Evolutionary conservation across 2,797 vertebrate genomes (phyloP).

Genomic region (Hyperoplus immaculatus): DNA sequence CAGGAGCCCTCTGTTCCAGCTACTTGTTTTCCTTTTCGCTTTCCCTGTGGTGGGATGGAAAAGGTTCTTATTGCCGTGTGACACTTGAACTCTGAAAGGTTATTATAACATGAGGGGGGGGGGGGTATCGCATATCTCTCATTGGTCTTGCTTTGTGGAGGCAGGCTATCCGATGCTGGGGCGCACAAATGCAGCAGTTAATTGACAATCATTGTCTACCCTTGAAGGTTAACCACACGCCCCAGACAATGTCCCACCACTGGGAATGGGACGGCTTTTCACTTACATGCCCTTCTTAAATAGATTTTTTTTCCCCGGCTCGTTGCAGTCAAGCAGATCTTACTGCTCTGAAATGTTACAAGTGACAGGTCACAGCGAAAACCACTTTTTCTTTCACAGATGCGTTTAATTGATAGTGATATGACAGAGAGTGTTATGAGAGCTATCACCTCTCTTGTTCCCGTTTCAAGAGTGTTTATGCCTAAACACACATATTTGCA

Average conservation of each 20-base stretch:
- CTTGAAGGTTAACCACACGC: conserved; percentile 85
- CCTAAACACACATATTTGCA: conserved; percentile 87
- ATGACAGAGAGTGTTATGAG: conserved; percentile 62
- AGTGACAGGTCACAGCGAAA: conserved; percentile 63
- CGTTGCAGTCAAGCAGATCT: conserved; percentile 64
- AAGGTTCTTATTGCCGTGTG: conserved; percentile 84
- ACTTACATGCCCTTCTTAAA: conserved; percentile 82
- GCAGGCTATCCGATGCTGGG: conserved; percentile 76
- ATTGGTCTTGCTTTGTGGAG: conserved; percentile 76
- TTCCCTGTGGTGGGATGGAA: conserved; percentile 83
- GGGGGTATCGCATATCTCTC: conserved; percentile 80
- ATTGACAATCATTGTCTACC: conserved; percentile 87
- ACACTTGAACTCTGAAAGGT: conserved; percentile 89
- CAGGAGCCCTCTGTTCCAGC: conserved; percentile 81
- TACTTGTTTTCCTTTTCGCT: conserved; percentile 89
- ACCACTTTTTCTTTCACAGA: conserved; percentile 57
- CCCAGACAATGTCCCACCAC: conserved; percentile 79
- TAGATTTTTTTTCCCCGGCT: conserved; percentile 78
- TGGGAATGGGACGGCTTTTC: conserved; percentile 81
- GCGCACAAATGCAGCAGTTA: conserved; percentile 82
- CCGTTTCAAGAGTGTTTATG: conserved; percentile 80
- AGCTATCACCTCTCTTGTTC: conserved; percentile 76
- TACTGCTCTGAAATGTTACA: conserved; percentile 46
- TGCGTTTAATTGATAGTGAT: conserved; percentile 71
- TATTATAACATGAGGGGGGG: conserved; percentile 83